Evolutionary conservation across 2,113 vertebrate species (phyloP).

Genomic region (Geothlypis trichas): DNA sequence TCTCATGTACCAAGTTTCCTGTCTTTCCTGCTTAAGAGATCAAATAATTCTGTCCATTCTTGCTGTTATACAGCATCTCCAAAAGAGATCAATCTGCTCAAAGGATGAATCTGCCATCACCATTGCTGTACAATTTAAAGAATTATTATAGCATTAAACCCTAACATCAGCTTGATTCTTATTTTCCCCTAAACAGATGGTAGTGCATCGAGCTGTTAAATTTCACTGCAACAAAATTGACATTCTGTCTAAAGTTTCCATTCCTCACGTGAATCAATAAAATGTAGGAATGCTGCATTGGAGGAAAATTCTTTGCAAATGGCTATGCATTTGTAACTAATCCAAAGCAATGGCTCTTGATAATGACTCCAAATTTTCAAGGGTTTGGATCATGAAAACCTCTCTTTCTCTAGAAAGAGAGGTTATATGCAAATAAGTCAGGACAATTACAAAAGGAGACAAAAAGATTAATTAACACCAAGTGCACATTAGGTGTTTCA

Average conservation of each 20-base stretch:
- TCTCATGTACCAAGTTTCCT: neutral
- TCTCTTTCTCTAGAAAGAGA: neutral
- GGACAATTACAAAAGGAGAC: neutral
- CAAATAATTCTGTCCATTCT: neutral
- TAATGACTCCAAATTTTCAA: neutral
- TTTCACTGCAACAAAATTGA: neutral
- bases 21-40: neutral
- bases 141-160: neutral
- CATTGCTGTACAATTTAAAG: neutral
- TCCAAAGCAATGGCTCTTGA: neutral
- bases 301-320: neutral
- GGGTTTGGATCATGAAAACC: neutral
- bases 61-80: neutral
- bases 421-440: neutral
- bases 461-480: neutral
- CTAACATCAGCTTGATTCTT: neutral
- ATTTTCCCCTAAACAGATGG: constrained; percentile 5
- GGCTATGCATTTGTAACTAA: neutral
- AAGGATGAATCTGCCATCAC: neutral
- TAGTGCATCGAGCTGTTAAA: constrained; percentile 6
- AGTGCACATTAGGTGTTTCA: neutral
- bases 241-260: neutral
- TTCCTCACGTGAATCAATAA: neutral
- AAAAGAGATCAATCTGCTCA: neutral
- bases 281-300: neutral